Evolutionary conservation across 2,797 vertebrate species (phyloP).

Genomic region (Ptychadena robeensis): DNA sequence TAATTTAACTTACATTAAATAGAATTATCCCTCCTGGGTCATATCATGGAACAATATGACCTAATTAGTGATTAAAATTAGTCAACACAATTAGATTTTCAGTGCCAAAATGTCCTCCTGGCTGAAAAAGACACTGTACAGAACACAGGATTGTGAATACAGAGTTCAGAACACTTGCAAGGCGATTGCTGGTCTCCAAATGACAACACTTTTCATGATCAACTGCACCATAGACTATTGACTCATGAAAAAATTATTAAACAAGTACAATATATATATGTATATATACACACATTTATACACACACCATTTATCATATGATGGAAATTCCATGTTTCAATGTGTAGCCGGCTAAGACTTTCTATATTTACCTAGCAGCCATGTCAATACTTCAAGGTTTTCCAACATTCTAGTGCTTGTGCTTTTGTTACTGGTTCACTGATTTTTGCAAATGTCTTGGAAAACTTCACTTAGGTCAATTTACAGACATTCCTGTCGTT

Average conservation of each 20-base stretch:
- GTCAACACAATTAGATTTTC: constrained; percentile 20
- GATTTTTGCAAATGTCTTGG: background rate
- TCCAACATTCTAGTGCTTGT: background rate
- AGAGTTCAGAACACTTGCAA: background rate
- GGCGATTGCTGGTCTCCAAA: background rate
- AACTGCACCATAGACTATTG: background rate
- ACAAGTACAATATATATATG: too few species aligned
- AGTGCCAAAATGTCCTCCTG: background rate
- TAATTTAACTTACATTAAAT: background rate
- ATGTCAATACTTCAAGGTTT: background rate
- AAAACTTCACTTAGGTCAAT: background rate
- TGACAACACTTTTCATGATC: background rate
- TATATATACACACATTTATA: too few species aligned
- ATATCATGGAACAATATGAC: constrained; percentile 28
- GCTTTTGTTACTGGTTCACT: background rate
- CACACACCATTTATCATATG: background rate
- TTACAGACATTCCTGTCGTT: background rate
- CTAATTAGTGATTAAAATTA: constrained; percentile 49
- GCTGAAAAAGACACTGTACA: background rate
- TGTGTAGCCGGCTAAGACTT: background rate
- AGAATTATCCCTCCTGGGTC: constrained; percentile 2
- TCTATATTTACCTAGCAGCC: background rate
- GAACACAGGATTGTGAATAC: background rate
- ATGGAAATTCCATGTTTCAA: background rate
- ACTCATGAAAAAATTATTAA: too few species aligned